These are phyloP conservation scores for Eupithecia subfuscata DNA, from an alignment of 2,888 invertebrate species.

Conservation along the genomic window DNA sequence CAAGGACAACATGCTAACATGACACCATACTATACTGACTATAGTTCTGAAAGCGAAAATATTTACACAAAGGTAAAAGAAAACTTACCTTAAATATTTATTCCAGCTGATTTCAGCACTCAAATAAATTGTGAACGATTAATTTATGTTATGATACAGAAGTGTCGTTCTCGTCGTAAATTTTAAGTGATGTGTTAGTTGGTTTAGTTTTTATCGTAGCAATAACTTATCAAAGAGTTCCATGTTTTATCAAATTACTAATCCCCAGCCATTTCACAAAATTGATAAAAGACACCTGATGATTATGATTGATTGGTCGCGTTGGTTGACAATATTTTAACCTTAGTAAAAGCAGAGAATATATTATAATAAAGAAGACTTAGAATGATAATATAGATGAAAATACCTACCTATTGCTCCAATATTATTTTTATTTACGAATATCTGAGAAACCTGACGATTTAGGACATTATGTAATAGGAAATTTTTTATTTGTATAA, in stretches of 20 bases:
- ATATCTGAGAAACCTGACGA: too few relatives aligned
- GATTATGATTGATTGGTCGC: not conserved
- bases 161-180: not conserved
- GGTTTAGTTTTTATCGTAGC: not conserved
- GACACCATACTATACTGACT: not conserved
- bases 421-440: too few relatives aligned
- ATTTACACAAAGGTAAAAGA: not conserved
- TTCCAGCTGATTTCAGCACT: not conserved
- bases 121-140: not conserved
- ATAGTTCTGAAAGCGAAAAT: not conserved
- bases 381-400: too few relatives aligned
- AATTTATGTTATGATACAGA: not conserved
- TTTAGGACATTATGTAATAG: too few relatives aligned
- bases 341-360: not conserved
- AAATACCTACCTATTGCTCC: too few relatives aligned
- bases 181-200: not conserved
- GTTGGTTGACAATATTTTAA: not conserved
- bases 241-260: slow-evolving; percentile 1
- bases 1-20: not conserved
- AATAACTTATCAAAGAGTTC: not conserved
- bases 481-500: too few relatives aligned
- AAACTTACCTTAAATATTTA: not conserved
- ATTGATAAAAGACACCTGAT: slow-evolving; percentile 1
- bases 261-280: not conserved
- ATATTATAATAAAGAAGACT: too few relatives aligned